phyloP scores from a whole-genome alignment of 2,113 vertebrate species.

The Ramphastos sulfuratus region DNA sequence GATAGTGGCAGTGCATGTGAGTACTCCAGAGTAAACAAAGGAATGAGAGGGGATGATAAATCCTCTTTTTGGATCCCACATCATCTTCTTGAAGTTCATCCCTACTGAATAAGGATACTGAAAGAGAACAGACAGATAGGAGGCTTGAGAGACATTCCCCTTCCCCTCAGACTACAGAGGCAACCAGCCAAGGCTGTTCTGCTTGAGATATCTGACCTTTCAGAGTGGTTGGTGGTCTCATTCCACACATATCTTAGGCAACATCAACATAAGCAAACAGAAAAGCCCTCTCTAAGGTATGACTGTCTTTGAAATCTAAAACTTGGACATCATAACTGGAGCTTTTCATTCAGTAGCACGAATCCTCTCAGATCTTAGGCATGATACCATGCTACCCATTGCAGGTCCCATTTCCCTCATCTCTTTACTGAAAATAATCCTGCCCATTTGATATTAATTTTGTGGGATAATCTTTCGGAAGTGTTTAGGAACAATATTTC shows the following conservation, averaged over 20 bases:
- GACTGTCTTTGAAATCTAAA: neutral
- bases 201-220: neutral
- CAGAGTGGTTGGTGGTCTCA: neutral
- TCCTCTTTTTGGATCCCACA: conserved; percentile 85
- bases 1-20: conserved; percentile 72
- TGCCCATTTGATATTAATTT: neutral
- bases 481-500: neutral
- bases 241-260: neutral
- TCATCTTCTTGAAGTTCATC: neutral
- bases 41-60: conserved; percentile 76
- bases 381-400: neutral
- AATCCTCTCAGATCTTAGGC: neutral
- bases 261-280: neutral
- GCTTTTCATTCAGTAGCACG: neutral
- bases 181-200: neutral
- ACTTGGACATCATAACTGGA: neutral
- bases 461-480: neutral
- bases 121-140: neutral
- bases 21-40: neutral
- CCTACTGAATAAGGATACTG: conserved; percentile 12
- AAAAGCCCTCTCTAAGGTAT: neutral
- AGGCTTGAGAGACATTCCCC: neutral
- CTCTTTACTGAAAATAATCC: neutral
- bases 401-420: neutral
- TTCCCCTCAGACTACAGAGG: neutral